phyloP scores from a whole-genome alignment of 2,797 vertebrate species.

The Tokudaia muenninki region DNA sequence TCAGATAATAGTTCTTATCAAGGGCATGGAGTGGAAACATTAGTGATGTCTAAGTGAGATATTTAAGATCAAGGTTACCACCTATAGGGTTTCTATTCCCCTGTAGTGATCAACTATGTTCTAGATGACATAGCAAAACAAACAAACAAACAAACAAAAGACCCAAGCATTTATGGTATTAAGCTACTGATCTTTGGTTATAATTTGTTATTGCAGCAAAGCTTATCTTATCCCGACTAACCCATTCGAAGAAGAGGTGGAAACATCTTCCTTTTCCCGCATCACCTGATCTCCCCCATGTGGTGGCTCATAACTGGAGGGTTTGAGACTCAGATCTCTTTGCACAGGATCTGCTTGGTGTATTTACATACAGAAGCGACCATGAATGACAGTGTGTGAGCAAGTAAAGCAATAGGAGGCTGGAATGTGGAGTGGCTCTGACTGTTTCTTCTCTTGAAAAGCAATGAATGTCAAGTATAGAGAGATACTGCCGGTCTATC shows the following conservation, averaged over 20 bases:
- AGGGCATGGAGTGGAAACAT: background rate
- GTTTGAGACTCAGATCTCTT: background rate
- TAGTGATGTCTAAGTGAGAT: background rate
- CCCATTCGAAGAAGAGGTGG: background rate
- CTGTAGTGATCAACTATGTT: background rate
- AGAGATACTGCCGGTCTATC: slow-evolving; percentile 22
- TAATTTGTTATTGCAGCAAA: slow-evolving; percentile 35
- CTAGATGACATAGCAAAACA: background rate
- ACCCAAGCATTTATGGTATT: background rate
- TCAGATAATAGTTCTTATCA: background rate
- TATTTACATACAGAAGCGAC: background rate
- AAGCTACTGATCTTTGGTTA: background rate
- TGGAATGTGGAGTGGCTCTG: background rate
- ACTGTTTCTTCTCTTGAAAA: slow-evolving; percentile 26
- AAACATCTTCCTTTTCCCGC: background rate
- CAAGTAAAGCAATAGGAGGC: background rate
- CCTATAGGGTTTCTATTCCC: background rate
- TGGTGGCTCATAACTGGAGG: background rate
- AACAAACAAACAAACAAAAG: background rate
- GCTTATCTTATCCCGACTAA: background rate
- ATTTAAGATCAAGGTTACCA: slow-evolving; percentile 18
- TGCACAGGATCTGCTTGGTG: background rate
- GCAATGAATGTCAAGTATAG: background rate
- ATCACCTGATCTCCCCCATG: background rate
- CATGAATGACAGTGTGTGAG: background rate